Percentiles rank a stretch among this genome's conserved stretches.
These are phyloP conservation scores for Sminthopsis crassicaudata DNA, from an alignment of 2,113 vertebrate genomes.

Conservation along the genomic window DNA sequence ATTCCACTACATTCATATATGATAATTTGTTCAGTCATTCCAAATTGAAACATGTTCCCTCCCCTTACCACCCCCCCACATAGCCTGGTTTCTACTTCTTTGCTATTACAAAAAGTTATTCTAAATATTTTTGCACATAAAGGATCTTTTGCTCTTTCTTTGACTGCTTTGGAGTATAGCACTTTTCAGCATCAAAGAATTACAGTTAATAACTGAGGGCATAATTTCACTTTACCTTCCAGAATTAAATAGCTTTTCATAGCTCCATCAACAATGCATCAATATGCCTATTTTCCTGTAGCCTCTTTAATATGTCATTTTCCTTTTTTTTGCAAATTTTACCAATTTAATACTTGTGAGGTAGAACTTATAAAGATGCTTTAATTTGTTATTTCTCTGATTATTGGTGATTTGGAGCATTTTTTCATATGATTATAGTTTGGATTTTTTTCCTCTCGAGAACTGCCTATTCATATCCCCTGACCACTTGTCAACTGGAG, in stretches of 20 bases:
- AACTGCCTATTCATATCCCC: no score
- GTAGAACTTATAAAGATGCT: background rate
- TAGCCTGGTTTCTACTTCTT: no score
- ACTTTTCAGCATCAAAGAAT: background rate
- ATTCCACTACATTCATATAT: background rate
- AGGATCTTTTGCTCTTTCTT: no score
- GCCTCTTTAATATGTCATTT: background rate
- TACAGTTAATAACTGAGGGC: background rate
- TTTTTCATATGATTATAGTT: background rate
- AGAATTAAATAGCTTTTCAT: background rate
- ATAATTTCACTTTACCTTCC: background rate
- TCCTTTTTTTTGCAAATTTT: background rate
- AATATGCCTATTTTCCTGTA: background rate
- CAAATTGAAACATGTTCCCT: no score
- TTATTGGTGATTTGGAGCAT: background rate
- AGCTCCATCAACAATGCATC: background rate
- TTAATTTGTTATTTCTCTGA: background rate
- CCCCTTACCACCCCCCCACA: no score
- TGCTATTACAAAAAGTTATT: no score
- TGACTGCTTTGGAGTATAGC: no score
- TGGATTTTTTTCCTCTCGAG: no score
- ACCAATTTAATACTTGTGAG: background rate
- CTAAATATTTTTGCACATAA: no score
- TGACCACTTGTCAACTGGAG: no score
- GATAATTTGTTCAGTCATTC: no score